phyloP scores from a whole-genome alignment of 2,113 vertebrate genomes.

The Dissostichus mawsoni region DNA sequence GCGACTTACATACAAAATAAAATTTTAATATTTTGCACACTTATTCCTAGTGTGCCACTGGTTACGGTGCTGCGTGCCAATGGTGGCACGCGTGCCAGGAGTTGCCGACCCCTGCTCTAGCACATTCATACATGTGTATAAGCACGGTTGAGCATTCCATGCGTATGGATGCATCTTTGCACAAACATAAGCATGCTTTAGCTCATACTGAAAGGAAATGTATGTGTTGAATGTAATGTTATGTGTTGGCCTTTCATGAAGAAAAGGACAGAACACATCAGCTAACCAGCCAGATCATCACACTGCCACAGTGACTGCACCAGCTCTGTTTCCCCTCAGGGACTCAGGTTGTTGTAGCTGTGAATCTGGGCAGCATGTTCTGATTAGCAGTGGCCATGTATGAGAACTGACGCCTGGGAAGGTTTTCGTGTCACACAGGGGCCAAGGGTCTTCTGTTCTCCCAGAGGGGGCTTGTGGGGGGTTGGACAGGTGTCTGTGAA shows the following conservation, averaged over 20 bases:
- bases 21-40: too few species aligned
- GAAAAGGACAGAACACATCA: constrained; percentile 9
- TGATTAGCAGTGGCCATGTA: constrained; percentile 51
- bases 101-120: not conserved
- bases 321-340: constrained; percentile 35
- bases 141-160: constrained; percentile 1
- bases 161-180: not conserved
- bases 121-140: not conserved
- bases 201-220: constrained; percentile 7
- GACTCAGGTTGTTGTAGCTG: constrained; percentile 37
- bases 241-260: not conserved
- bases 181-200: constrained; percentile 13
- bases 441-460: constrained; percentile 31
- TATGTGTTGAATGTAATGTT: constrained; percentile 26
- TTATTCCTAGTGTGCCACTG: too few species aligned
- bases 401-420: constrained; percentile 29
- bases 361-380: constrained; percentile 56
- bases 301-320: constrained; percentile 20
- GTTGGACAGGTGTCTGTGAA: not conserved
- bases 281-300: constrained; percentile 23
- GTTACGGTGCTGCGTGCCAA: too few species aligned
- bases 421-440: constrained; percentile 32
- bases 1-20: too few species aligned
- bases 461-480: constrained; percentile 2
- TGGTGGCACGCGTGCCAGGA: too few species aligned